Conservation (phyloP, 2,888 invertebrate species). For the Eremobia ochroleuca region DNA sequence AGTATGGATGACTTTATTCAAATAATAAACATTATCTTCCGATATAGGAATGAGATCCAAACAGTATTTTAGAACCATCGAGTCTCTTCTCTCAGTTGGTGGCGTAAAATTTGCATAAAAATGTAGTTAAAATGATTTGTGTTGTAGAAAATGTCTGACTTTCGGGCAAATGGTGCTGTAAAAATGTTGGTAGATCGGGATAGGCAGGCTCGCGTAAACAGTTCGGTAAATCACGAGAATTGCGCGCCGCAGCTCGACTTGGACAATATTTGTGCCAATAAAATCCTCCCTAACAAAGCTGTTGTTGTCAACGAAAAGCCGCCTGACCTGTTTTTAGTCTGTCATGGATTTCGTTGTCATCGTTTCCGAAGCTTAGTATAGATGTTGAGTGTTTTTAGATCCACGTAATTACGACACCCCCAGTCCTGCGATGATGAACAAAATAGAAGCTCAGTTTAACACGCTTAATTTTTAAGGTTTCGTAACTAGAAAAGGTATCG, state of each 20-base stretch:
- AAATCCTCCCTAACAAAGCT: slow-evolving; percentile 89
- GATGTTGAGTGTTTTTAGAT: slow-evolving; percentile 56
- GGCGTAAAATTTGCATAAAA: slow-evolving; percentile 79
- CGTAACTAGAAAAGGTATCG: not conserved
- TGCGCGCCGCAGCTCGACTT: slow-evolving; percentile 86
- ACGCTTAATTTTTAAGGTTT: not conserved
- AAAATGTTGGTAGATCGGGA: slow-evolving; percentile 84
- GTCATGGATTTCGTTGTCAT: slow-evolving; percentile 80
- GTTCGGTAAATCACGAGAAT: slow-evolving; percentile 88
- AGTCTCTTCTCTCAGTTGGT: slow-evolving; percentile 60
- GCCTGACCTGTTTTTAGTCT: slow-evolving; percentile 86
- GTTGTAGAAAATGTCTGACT: slow-evolving; percentile 83
- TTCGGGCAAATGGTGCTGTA: slow-evolving; percentile 83
- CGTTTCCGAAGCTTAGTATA: slow-evolving; percentile 73
- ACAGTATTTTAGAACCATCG: slow-evolving; percentile 64
- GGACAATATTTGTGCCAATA: slow-evolving; percentile 90
- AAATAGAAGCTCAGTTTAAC: not conserved
- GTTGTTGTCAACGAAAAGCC: slow-evolving; percentile 88
- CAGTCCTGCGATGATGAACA: not conserved
- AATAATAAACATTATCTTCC: slow-evolving; percentile 47
- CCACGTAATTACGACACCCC: slow-evolving; percentile 34
- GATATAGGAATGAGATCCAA: slow-evolving; percentile 60
- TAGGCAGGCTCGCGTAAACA: slow-evolving; percentile 88
- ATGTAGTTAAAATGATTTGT: slow-evolving; percentile 84
- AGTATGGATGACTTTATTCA: slow-evolving; percentile 24